Conservation (phyloP, 2,113 vertebrate species). For the Microcebus tavaratra region DNA sequence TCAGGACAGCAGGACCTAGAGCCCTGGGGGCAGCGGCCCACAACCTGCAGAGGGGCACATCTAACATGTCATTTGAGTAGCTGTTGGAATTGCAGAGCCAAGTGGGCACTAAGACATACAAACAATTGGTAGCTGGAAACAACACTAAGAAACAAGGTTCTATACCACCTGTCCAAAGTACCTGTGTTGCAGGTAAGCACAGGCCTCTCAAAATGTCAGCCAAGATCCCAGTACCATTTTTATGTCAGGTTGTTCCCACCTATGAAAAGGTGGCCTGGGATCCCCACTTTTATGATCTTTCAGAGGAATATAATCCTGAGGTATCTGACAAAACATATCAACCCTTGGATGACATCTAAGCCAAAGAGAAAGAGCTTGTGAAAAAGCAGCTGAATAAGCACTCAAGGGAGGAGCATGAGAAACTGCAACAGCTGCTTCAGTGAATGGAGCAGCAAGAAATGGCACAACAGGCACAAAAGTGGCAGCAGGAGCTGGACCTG, state of each 20-base stretch:
- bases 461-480: conserved; percentile 83
- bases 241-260: conserved; percentile 88
- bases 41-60: conserved; percentile 65
- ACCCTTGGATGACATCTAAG: conserved; percentile 89
- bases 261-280: conserved; percentile 91
- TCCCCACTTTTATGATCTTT: conserved; percentile 96
- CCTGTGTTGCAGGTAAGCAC: conserved; percentile 77
- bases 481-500: conserved; percentile 84
- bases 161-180: conserved; percentile 15
- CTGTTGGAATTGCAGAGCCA: conserved; percentile 77
- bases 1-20: not conserved
- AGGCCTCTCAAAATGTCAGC: conserved; percentile 94
- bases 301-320: conserved; percentile 94
- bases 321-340: conserved; percentile 93
- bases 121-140: conserved; percentile 54
- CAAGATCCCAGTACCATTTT: conserved; percentile 89
- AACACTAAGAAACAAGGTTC: conserved; percentile 33
- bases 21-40: not conserved
- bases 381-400: conserved; percentile 85
- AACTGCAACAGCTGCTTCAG: conserved; percentile 83
- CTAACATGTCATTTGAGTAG: conserved; percentile 85
- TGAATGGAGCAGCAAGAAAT: conserved; percentile 92
- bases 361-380: conserved; percentile 89
- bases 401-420: conserved; percentile 75
- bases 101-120: conserved; percentile 46